These are phyloP conservation scores for Oscheius sp. DNA, from an alignment of 2,888 invertebrate species.

Conservation along the genomic window DNA sequence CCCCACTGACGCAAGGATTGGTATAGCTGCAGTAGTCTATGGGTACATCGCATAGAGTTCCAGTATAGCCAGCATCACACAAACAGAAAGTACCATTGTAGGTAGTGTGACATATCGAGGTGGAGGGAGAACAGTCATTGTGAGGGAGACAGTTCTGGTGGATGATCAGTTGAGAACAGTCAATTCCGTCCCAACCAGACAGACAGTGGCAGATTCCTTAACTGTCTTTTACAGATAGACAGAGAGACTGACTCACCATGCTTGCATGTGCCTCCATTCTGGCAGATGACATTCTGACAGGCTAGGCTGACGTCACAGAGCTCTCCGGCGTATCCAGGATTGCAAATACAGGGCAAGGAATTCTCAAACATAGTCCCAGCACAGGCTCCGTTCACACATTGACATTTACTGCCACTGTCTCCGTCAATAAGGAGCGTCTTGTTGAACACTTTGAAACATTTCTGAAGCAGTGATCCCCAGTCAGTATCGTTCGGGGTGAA, in stretches of 20 bases:
- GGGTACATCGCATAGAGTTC: not conserved
- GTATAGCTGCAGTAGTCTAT: constrained; percentile 14
- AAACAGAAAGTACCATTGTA: not conserved
- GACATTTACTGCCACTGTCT: not conserved
- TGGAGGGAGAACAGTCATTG: not conserved
- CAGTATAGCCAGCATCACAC: constrained; percentile 26
- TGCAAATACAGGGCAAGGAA: constrained; percentile 9
- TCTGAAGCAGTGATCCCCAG: too few species aligned
- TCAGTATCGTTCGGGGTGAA: too few species aligned
- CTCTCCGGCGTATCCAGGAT: constrained; percentile 9
- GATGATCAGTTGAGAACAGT: not conserved
- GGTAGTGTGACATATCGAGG: not conserved
- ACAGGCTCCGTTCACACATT: constrained; percentile 11
- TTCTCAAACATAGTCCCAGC: not conserved
- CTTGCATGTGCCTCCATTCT: constrained; percentile 10
- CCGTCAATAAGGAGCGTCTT: too few species aligned
- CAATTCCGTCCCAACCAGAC: not conserved
- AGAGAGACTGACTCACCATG: not conserved
- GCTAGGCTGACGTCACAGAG: not conserved
- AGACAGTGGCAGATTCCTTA: constrained; percentile 12
- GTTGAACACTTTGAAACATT: too few species aligned
- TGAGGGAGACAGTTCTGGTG: not conserved
- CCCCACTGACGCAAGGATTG: constrained; percentile 8
- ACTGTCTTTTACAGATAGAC: not conserved
- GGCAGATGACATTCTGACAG: not conserved